Percentiles rank a stretch among this genome's conserved stretches.
These are phyloP conservation scores for Enteromius viviparus DNA, from an alignment of 2,797 vertebrate genomes.

Conservation along the genomic window DNA sequence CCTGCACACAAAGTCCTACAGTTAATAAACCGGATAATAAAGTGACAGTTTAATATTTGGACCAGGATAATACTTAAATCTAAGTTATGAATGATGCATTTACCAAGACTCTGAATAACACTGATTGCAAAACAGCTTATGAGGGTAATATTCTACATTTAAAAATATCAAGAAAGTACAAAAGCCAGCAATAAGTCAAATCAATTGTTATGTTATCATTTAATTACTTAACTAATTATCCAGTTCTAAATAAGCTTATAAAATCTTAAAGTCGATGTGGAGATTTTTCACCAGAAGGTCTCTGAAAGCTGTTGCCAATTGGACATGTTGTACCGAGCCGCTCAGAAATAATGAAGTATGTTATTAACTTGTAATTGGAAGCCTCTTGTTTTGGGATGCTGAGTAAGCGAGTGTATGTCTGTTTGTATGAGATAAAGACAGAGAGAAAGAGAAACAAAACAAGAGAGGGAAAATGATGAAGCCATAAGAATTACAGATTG, in stretches of 20 bases:
- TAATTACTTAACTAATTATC: slow-evolving; percentile 16
- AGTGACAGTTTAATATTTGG: neutral
- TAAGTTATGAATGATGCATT: neutral
- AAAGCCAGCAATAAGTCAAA: neutral
- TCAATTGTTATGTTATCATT: slow-evolving; percentile 6
- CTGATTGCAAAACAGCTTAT: neutral
- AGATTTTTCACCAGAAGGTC: slow-evolving; percentile 34
- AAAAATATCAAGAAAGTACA: neutral
- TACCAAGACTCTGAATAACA: neutral
- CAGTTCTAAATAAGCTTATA: neutral
- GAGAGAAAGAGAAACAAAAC: slow-evolving; percentile 1
- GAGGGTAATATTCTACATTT: neutral
- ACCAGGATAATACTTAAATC: neutral
- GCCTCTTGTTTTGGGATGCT: slow-evolving; percentile 21
- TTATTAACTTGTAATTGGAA: slow-evolving; percentile 38
- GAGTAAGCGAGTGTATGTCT: neutral
- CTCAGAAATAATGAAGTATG: slow-evolving; percentile 41
- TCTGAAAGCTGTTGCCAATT: slow-evolving; percentile 21
- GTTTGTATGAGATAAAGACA: slow-evolving; percentile 5
- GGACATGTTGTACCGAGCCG: slow-evolving; percentile 26
- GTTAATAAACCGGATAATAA: slow-evolving; percentile 12
- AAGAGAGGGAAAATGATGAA: neutral
- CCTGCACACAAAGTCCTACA: neutral
- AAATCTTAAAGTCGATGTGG: neutral
- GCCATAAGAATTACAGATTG: neutral